These are phyloP conservation scores for Drosophila orosa DNA, from an alignment of 1,140 invertebrate genomes.

Conservation along the genomic window DNA sequence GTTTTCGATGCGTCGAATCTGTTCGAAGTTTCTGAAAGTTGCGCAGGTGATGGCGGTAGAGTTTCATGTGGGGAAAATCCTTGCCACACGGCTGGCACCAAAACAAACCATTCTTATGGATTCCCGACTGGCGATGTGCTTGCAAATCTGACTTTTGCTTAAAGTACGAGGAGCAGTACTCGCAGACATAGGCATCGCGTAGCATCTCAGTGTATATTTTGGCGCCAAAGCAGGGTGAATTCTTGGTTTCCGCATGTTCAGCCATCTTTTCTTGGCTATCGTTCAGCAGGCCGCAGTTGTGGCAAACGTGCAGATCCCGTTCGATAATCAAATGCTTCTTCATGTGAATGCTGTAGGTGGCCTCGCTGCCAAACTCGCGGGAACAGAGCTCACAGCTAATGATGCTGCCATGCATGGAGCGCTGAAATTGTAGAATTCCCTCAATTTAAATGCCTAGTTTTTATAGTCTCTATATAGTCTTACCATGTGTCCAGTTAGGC, in stretches of 20 bases:
- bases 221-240: conserved; percentile 31
- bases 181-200: conserved; percentile 62
- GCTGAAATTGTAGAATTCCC: not conserved
- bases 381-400: conserved; percentile 70
- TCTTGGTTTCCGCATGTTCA: conserved; percentile 24
- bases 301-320: conserved; percentile 54
- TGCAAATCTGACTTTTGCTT: conserved; percentile 51
- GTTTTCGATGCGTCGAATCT: conserved; percentile 45
- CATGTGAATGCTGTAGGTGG: conserved; percentile 62
- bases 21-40: conserved; percentile 58
- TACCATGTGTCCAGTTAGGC: conserved; percentile 67
- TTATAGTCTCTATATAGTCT: not conserved
- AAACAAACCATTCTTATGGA: conserved; percentile 60
- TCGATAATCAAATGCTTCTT: conserved; percentile 70
- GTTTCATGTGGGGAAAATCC: conserved; percentile 59
- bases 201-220: conserved; percentile 52
- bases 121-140: conserved; percentile 58
- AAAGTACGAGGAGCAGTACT: conserved; percentile 69
- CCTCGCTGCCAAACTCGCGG: conserved; percentile 62
- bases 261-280: conserved; percentile 43
- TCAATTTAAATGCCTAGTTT: not conserved
- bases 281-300: conserved; percentile 61
- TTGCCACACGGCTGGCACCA: conserved; percentile 64
- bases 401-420: conserved; percentile 41
- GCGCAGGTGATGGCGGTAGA: conserved; percentile 68